Evolutionary conservation across 2,113 vertebrate species (phyloP), one percentile per base, ranked within the genome.

Genomic region (Nyctereutes procyonoides): DNA sequence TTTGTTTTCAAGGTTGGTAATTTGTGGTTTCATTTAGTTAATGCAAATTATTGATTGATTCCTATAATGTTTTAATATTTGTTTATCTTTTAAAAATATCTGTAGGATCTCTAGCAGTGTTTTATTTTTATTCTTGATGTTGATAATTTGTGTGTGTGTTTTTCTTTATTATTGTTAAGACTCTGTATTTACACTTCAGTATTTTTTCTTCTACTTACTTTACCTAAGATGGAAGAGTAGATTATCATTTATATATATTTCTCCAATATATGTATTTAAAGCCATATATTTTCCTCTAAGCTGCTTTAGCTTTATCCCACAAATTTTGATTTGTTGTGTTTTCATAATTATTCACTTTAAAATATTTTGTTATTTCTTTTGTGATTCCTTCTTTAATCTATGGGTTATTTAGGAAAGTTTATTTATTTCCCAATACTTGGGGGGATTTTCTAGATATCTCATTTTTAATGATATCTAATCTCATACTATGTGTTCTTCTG

Each of bases 301-400:
- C 15, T 67, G 19, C 0, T 10, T 94, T 60, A 53, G 3, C 26
- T 74, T 76, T 85, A 83, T n/a, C 15, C 16, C 20, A 84, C 55
- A 90, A 8, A 81, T 82, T 65, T 93, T 58, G 35, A 77, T 38
- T 35, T 76, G 10, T 56, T 79, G 19, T 55, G 13, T 97, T 89
- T 97, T 87, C 2, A 93, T 76, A 82, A 89, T 92, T 83, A 79
- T 35, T 96, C 14, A 88, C 7, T 80, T 74, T 13, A 76, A 88
- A 92, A 62, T 96, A 32, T 65, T 83, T 93, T 83, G 5, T 55
- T n/a, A 79, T 83, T 58, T 94, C 10, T 1, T 90, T 81, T 77
- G 1, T 89, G 48, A 81, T 86, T 69, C 96, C 3, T 77, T 96
- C 35, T 86, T 86, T 89, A 77, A 58, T 53, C 73, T 35, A n/a